Base-by-base conservation (phyloP, 2,113 vertebrate genomes). In the Phalacrocorax carbo region DNA sequence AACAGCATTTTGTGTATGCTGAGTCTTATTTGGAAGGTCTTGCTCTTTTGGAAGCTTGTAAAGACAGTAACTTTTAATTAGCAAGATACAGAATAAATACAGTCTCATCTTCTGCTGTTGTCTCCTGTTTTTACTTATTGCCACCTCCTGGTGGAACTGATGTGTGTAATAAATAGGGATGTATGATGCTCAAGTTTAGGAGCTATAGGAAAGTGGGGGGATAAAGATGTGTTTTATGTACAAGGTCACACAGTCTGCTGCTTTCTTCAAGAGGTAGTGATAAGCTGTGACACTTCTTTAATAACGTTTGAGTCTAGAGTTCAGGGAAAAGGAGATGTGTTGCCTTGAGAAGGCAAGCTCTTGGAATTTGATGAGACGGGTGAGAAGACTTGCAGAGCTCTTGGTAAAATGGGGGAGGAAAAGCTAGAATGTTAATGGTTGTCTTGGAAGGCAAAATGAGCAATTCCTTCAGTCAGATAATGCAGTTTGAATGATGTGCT, bases 111-210 rank as follows among this genome's bases (percentile, higher is more conserved):
- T 57, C 30, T 64, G 42, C 19, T 77, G 48, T 30, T 78, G 44
- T 58, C 65, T 51, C 20, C 38, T 38, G 16, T 82, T 92, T 81
- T 90, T 82, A 22, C 25, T 40, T 76, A 51, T 92, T 96, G 66
- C 91, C 71, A 55, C 79, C 86, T 96, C 71, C 79, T 90, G 96
- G 79, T 88, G 26, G 48, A 70, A 90, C 25, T n/a, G 55, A 62
- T 68, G 32, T 20, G 42, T 79, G 32, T 66, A 82, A 85, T 55
- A 73, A 85, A 30, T 15, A 23, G 17, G 42, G 44, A 26, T 9
- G 6, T 61, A 13, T 18, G 58, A 60, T 71, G 52, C n/a, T 72
- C 7, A 7, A 22, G 23, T 64, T 69, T 16, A 69, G 88, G 58
- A 88, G 78, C 88, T 69, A 2, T 25, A 76, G 61, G 61, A 46